Percentiles rank a stretch among this genome's conserved stretches.
These are phyloP conservation scores for Aelia acuminata DNA, from an alignment of 2,888 invertebrate genomes.

Conservation along the genomic window DNA sequence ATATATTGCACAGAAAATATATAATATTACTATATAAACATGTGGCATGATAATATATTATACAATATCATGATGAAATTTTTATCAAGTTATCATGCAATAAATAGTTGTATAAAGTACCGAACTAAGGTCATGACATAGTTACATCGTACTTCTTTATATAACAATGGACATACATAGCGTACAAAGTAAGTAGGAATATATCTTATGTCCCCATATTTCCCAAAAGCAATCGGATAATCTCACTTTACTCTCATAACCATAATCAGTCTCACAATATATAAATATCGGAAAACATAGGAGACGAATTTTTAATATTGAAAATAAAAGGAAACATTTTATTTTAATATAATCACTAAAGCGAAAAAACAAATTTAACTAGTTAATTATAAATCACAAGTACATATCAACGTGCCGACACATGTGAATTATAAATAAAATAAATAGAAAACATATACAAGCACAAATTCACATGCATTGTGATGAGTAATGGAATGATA, in stretches of 20 bases:
- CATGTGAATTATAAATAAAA: slow-evolving; percentile 48
- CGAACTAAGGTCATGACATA: not conserved
- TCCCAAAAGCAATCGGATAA: not conserved
- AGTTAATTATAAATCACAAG: slow-evolving; percentile 38
- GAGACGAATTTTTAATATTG: not conserved
- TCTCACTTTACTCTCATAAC: slow-evolving; percentile 40
- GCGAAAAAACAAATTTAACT: slow-evolving; percentile 28
- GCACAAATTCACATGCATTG: slow-evolving; percentile 53
- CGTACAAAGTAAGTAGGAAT: not conserved
- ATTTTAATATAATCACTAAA: slow-evolving; percentile 6
- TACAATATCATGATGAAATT: slow-evolving; percentile 35
- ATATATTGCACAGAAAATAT: slow-evolving; percentile 47
- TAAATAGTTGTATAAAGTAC: slow-evolving; percentile 1
- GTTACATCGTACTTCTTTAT: slow-evolving; percentile 25
- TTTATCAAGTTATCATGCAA: slow-evolving; percentile 8
- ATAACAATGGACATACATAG: slow-evolving; percentile 35
- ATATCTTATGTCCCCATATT: slow-evolving; percentile 38
- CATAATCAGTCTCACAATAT: slow-evolving; percentile 46
- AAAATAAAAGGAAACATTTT: slow-evolving; percentile 21
- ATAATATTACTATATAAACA: slow-evolving; percentile 37
- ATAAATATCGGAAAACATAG: slow-evolving; percentile 47
- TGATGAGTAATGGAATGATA: slow-evolving; percentile 54
- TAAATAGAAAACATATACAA: slow-evolving; percentile 40
- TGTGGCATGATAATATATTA: slow-evolving; percentile 7
- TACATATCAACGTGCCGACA: slow-evolving; percentile 39